Percentiles rank a stretch among this genome's conserved stretches.
These are phyloP conservation scores for Lysandra bellargus DNA, from an alignment of 2,888 invertebrate genomes.

Conservation along the genomic window DNA sequence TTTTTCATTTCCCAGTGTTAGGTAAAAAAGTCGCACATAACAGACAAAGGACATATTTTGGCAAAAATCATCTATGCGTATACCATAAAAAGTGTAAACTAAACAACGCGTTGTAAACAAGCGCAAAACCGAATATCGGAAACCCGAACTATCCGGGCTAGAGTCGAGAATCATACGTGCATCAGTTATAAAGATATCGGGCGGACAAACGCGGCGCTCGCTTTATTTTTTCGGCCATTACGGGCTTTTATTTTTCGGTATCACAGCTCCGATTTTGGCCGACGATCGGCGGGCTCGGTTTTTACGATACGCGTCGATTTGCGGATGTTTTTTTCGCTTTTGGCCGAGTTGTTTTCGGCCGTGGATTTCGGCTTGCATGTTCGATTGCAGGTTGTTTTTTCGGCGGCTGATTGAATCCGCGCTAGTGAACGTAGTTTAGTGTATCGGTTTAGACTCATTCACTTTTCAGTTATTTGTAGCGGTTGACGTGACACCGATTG, in stretches of 20 bases:
- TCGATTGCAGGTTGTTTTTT: slow-evolving; percentile 71
- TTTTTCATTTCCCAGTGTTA: too few species aligned
- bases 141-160: not conserved
- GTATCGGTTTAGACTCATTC: slow-evolving; percentile 71
- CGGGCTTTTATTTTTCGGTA: slow-evolving; percentile 78
- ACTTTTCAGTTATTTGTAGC: slow-evolving; percentile 57
- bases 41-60: not conserved
- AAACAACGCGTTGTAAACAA: not conserved
- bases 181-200: slow-evolving; percentile 66
- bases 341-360: slow-evolving; percentile 77
- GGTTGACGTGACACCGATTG: slow-evolving; percentile 54
- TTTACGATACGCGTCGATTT: slow-evolving; percentile 75
- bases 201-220: slow-evolving; percentile 54
- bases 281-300: slow-evolving; percentile 72
- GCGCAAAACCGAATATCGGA: slow-evolving; percentile 22
- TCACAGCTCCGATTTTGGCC: slow-evolving; percentile 78
- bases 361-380: slow-evolving; percentile 74
- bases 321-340: slow-evolving; percentile 70
- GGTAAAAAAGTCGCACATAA: too few species aligned
- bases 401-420: slow-evolving; percentile 73
- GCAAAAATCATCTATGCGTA: not conserved
- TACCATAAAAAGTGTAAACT: not conserved
- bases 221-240: slow-evolving; percentile 76
- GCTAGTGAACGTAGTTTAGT: slow-evolving; percentile 75
- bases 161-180: slow-evolving; percentile 41